phyloP scores from a whole-genome alignment of 2,888 invertebrate genomes.

The Helobdella robusta region DNA sequence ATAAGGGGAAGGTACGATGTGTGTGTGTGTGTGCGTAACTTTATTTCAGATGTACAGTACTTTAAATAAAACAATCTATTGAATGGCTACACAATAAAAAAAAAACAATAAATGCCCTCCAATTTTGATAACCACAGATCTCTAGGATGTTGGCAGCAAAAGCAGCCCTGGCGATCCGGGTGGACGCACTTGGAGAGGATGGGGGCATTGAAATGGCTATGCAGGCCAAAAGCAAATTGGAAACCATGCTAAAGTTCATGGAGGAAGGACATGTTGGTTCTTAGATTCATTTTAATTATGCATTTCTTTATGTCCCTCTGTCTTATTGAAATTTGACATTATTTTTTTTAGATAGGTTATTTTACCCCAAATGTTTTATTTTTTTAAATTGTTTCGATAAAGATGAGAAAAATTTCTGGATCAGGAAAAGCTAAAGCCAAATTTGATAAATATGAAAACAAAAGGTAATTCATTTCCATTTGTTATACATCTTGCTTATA shows the following conservation, averaged over 20 bases:
- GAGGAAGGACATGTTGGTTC: constrained; percentile 60
- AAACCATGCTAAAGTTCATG: constrained; percentile 62
- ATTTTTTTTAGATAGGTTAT: neutral
- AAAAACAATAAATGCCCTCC: too few species aligned
- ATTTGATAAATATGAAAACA: constrained; percentile 83
- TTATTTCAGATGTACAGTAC: neutral
- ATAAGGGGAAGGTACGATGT: constrained; percentile 65
- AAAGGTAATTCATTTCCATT: too few species aligned
- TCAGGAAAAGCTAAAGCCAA: constrained; percentile 75
- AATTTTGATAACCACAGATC: constrained; percentile 45
- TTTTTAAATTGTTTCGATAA: constrained; percentile 32
- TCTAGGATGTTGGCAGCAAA: constrained; percentile 95
- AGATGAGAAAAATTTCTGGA: constrained; percentile 68
- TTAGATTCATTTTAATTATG: neutral
- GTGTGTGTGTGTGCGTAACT: too few species aligned
- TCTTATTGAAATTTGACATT: neutral
- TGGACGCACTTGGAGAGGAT: constrained; percentile 92
- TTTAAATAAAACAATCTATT: neutral
- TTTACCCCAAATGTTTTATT: neutral
- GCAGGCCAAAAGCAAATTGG: constrained; percentile 78
- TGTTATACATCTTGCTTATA: too few species aligned
- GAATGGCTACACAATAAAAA: neutral
- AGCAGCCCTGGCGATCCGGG: constrained; percentile 78
- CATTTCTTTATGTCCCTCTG: neutral
- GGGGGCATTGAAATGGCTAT: constrained; percentile 68